phyloP scores from a whole-genome alignment of 2,113 vertebrate species.

The Balaenoptera acutorostrata region DNA sequence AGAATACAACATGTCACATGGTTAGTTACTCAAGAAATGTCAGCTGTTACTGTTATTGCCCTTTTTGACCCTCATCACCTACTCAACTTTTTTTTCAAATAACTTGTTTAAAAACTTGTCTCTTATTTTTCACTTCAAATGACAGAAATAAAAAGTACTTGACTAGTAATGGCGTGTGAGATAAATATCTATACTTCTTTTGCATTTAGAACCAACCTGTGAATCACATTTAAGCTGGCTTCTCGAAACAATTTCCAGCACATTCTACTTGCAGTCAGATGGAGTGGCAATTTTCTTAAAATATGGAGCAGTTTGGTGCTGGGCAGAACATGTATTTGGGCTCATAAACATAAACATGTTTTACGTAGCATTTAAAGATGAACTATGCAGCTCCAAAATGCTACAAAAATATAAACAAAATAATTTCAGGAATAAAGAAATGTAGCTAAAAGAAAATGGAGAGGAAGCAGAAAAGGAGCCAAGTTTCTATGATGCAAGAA shows the following conservation, averaged over 20 bases:
- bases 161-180: background rate
- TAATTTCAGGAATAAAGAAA: conserved; percentile 45
- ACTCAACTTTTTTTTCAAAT: conserved; percentile 27
- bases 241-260: conserved; percentile 60
- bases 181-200: conserved; percentile 39
- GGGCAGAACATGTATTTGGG: conserved; percentile 53
- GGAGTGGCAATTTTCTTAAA: conserved; percentile 70
- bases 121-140: conserved; percentile 51
- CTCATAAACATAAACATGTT: conserved; percentile 70
- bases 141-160: conserved; percentile 38
- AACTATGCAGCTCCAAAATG: conserved; percentile 45
- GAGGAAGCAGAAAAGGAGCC: background rate
- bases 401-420: conserved; percentile 51
- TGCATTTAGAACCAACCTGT: conserved; percentile 42
- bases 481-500: background rate
- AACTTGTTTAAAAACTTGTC: conserved; percentile 25
- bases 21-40: background rate
- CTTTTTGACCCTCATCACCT: background rate
- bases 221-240: conserved; percentile 52
- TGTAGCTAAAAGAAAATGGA: background rate
- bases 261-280: conserved; percentile 63
- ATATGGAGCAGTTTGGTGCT: conserved; percentile 57
- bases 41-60: background rate
- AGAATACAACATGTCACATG: background rate
- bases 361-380: conserved; percentile 59